Evolutionary conservation across 53 echinoderm and acorn worm genomes (phyloP), one percentile per base, ranked within the genome.

Genomic region (Echinarachnius parma): DNA sequence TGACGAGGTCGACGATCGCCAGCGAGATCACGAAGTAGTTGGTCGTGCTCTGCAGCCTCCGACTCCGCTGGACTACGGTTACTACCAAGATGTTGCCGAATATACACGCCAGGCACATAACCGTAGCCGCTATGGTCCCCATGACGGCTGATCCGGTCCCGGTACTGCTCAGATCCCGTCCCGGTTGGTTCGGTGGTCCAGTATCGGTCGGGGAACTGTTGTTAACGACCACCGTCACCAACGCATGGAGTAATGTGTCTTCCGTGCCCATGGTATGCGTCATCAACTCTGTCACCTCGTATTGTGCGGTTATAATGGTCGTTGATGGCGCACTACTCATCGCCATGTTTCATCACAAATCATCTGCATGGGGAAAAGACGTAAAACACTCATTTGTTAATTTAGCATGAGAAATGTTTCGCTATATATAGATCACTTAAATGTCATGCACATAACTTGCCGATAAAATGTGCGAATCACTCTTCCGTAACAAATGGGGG

Each of bases 21-120:
- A 98, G 75, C 1, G 98, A 98, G 21, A 98, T 92, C 18, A 98
- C 91, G 62, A 98, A 98, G 68, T 92, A 98, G 62, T 98, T 98
- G 11, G 98, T 98, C 32, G 91, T 98, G 62, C 91, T 98, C 60
- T 92, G 98, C 10, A 98, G 56, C 29, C 98, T 64, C 10, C 88
- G 59, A 36, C 98, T 92, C 31, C 91, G 76, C 59, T 76, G 72
- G 7, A 92, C 91, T 15, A 98, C 98, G 0, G 71, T 65, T 4
- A 91, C 56, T 4, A 92, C 98, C 1, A 98, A 65, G 14, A 82
- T 72, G 62, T 98, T 98, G 21, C 98, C 91, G 16, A 98, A 61
- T 34, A 98, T 64, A 15, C 85, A 85, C 20, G 83, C 53, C 24
- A 91, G 31, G 87, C 91, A 96, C 66, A 96, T 68, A 3, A 77